These are phyloP conservation scores for Cartodere bifasciata DNA, from an alignment of 2,888 invertebrate species.

Conservation along the genomic window DNA sequence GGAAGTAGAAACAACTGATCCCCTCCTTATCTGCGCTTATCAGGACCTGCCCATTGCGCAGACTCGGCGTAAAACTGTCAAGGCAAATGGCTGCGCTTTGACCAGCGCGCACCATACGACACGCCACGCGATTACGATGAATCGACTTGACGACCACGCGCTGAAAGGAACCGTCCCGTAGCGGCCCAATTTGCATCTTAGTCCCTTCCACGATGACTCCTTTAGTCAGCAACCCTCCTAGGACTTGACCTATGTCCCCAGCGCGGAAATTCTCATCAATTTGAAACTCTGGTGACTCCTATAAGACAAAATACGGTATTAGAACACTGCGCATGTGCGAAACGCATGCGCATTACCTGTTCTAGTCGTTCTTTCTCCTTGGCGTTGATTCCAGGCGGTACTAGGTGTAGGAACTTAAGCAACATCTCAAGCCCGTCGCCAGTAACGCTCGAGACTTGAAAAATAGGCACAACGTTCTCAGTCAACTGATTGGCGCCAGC, in stretches of 20 bases:
- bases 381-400: conserved; percentile 52
- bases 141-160: conserved; percentile 70
- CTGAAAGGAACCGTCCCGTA: conserved; percentile 66
- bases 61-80: conserved; percentile 44
- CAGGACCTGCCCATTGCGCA: conserved; percentile 79
- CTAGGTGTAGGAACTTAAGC: conserved; percentile 74
- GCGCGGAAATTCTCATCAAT: conserved; percentile 90
- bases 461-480: conserved; percentile 60
- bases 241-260: conserved; percentile 68
- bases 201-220: conserved; percentile 82
- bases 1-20: conserved; percentile 49
- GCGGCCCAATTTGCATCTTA: conserved; percentile 59
- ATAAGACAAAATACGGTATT: conserved; percentile 6
- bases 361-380: conserved; percentile 58
- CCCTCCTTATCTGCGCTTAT: conserved; percentile 41
- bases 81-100: conserved; percentile 80
- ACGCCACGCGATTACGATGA: conserved; percentile 85
- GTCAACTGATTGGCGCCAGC: conserved; percentile 56
- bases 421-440: conserved; percentile 75
- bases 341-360: too few species aligned
- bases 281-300: conserved; percentile 75
- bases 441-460: conserved; percentile 82
- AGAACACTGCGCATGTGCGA: not conserved
- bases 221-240: conserved; percentile 72
- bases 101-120: conserved; percentile 75